These are phyloP conservation scores for Oryzias javanicus DNA, from an alignment of 2,113 vertebrate species.

Conservation along the genomic window DNA sequence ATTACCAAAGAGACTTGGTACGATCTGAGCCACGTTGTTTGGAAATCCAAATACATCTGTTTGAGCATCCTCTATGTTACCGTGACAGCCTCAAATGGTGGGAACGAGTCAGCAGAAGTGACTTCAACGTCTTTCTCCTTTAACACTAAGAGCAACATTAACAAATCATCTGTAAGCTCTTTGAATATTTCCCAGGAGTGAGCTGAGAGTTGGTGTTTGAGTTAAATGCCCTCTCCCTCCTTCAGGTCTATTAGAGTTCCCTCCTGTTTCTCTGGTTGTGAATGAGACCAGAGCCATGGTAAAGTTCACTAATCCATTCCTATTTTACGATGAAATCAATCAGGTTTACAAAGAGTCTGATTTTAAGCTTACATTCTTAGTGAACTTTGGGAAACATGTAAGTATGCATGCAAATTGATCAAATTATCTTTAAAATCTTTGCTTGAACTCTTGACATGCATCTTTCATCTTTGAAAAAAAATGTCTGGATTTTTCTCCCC, in stretches of 20 bases:
- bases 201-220: background rate
- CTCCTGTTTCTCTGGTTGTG: slow-evolving; percentile 18
- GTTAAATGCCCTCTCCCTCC: background rate
- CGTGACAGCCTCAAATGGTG: slow-evolving; percentile 34
- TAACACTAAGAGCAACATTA: fast-evolving
- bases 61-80: background rate
- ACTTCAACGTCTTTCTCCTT: background rate
- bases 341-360: fast-evolving
- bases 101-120: fast-evolving
- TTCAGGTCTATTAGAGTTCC: slow-evolving; percentile 65
- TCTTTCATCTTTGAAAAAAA: no score
- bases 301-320: slow-evolving; percentile 55
- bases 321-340: slow-evolving; percentile 38
- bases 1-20: slow-evolving; percentile 11
- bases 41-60: background rate
- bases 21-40: slow-evolving; percentile 46
- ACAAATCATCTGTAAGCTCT: background rate
- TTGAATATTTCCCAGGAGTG: no score
- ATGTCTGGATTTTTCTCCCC: no score
- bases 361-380: fast-evolving
- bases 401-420: background rate
- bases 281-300: background rate
- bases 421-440: no score
- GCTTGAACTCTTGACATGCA: no score
- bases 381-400: fast-evolving